Percentiles rank a stretch among this genome's conserved stretches.
These are phyloP conservation scores for Bombus balteatus DNA, from an alignment of 1,140 invertebrate species.

Conservation along the genomic window DNA sequence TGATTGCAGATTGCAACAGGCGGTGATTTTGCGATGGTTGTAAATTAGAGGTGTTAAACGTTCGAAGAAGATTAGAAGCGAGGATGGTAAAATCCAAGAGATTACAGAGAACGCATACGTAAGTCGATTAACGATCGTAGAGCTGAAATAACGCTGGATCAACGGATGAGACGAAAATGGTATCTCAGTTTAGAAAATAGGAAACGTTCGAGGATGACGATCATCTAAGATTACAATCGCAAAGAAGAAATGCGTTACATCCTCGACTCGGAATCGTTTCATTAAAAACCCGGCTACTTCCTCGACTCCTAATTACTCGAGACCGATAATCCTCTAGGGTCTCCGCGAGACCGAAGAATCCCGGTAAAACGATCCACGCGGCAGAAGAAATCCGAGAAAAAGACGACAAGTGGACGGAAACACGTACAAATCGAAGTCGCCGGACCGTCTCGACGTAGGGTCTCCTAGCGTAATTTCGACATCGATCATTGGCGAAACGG, in stretches of 20 bases:
- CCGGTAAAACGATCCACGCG: not conserved
- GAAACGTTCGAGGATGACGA: not conserved
- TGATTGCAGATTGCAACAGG: not conserved
- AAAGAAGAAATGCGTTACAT: not conserved
- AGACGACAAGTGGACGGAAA: slow-evolving; percentile 32
- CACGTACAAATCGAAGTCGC: slow-evolving; percentile 31
- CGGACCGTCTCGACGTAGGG: slow-evolving; percentile 33
- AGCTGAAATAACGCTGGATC: not conserved
- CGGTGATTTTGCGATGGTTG: no score
- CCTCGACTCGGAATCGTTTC: not conserved
- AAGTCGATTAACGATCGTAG: not conserved
- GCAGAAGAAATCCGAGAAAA: not conserved
- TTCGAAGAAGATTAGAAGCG: not conserved
- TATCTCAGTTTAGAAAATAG: not conserved
- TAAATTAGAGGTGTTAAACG: not conserved
- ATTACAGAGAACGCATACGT: not conserved
- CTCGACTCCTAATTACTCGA: slow-evolving; percentile 11
- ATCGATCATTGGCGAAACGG: slow-evolving; percentile 71
- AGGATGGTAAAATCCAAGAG: not conserved
- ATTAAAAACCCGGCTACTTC: not conserved
- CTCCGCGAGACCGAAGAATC: not conserved
- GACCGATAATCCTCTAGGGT: not conserved
- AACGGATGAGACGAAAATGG: not conserved
- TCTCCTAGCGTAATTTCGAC: slow-evolving; percentile 70
- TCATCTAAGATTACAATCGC: not conserved